These are phyloP conservation scores for Eunapius fragilis DNA, from an alignment of 37 sponge, comb jelly and placozoan genomes.

Conservation along the genomic window DNA sequence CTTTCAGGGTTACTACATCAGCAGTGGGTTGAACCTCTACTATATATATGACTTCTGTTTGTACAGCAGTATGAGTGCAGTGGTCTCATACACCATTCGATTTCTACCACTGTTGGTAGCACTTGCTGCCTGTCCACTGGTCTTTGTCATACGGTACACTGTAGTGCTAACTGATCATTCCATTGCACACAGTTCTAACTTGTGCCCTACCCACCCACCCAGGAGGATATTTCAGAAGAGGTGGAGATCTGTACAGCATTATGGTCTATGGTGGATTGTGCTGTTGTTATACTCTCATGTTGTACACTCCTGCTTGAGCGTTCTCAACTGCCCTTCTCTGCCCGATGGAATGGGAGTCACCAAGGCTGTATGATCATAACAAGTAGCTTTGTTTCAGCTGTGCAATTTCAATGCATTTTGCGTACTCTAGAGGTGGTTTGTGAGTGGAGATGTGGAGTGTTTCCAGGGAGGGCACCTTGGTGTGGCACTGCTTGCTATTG, in stretches of 20 bases:
- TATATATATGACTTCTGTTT: conserved; percentile 86
- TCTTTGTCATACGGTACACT: conserved; percentile 41
- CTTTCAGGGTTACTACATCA: conserved; percentile 56
- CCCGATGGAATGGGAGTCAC: background rate
- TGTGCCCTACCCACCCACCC: background rate
- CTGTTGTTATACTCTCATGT: conserved; percentile 52
- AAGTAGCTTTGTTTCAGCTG: no score
- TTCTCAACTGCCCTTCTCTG: conserved; percentile 66
- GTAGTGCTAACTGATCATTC: no score
- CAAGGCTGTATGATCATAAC: no score
- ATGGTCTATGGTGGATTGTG: conserved; percentile 55
- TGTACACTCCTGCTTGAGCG: conserved; percentile 56
- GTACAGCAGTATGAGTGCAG: conserved; percentile 44
- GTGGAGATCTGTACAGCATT: background rate
- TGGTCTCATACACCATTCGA: conserved; percentile 50
- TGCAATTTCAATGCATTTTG: background rate
- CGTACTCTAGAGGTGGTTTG: conserved; percentile 30
- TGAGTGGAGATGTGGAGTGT: conserved; percentile 25
- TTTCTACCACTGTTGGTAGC: conserved; percentile 56
- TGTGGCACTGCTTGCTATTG: conserved; percentile 33
- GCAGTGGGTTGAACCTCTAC: conserved; percentile 66
- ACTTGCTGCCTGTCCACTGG: conserved; percentile 11
- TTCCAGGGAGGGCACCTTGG: conserved; percentile 38
- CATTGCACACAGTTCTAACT: background rate
- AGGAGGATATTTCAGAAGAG: background rate